A percentile compares a stretch with the other conserved stretches of the same genome.
Conservation (phyloP, 2,888 invertebrate species). For the Apamea epomidion region DNA sequence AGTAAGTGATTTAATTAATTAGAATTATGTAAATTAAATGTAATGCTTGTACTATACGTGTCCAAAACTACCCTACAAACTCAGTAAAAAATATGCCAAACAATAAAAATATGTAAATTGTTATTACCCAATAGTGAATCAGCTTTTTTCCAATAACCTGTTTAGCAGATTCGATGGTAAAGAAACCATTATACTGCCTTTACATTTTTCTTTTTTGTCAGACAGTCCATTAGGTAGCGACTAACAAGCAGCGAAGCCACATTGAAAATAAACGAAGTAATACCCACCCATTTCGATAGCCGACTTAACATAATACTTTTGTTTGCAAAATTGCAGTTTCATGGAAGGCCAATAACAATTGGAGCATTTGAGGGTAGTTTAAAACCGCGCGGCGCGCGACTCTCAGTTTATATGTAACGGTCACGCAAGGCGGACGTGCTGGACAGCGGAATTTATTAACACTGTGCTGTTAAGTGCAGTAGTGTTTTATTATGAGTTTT, state of each 20-base stretch:
- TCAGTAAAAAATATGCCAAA: background rate
- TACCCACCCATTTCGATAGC: constrained; percentile 54
- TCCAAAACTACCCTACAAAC: constrained; percentile 16
- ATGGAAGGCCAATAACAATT: constrained; percentile 67
- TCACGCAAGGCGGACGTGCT: constrained; percentile 74
- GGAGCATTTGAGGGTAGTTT: constrained; percentile 68
- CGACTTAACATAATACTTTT: constrained; percentile 56
- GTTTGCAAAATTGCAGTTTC: constrained; percentile 58
- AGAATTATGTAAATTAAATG: background rate
- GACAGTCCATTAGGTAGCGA: constrained; percentile 38
- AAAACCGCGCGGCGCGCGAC: constrained; percentile 53
- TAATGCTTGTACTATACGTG: background rate
- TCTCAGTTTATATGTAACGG: constrained; percentile 66
- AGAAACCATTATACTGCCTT: constrained; percentile 37
- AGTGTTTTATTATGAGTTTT: constrained; percentile 16
- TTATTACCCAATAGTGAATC: constrained; percentile 34
- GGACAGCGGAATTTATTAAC: constrained; percentile 64
- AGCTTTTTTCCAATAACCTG: constrained; percentile 44
- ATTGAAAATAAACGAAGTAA: constrained; percentile 67
- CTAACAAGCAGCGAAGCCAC: constrained; percentile 41
- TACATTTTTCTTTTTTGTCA: constrained; percentile 36
- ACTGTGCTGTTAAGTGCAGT: constrained; percentile 38
- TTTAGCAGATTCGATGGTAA: constrained; percentile 45
- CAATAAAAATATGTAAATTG: constrained; percentile 7
- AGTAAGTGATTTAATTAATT: background rate